phyloP scores from a whole-genome alignment of 2,797 vertebrate genomes.

The Caiman crocodilus region DNA sequence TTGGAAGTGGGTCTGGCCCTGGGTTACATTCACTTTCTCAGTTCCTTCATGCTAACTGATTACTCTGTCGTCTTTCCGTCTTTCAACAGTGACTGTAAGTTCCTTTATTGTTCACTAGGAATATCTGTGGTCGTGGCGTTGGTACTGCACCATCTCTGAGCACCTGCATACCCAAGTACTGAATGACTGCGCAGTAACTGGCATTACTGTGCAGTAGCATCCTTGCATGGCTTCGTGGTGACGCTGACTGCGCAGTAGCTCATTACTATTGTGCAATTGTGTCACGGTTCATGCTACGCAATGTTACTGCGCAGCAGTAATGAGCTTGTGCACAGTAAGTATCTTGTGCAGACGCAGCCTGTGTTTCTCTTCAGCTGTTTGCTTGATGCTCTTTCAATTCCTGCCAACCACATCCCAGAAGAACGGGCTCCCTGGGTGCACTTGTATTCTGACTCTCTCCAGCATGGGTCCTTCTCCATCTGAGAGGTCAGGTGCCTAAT shows the following conservation, averaged over 20 bases:
- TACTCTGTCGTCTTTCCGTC: background rate
- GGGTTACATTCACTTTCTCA: constrained; percentile 5
- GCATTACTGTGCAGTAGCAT: too few species aligned
- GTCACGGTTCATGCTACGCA: too few species aligned
- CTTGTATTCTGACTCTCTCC: background rate
- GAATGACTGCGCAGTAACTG: background rate
- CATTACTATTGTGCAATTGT: too few species aligned
- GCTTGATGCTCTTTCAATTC: background rate
- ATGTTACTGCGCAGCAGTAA: too few species aligned
- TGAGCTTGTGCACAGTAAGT: too few species aligned
- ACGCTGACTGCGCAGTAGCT: too few species aligned
- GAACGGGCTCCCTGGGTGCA: rapidly evolving
- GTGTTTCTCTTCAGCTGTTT: too few species aligned
- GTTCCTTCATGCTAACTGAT: background rate
- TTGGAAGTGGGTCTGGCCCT: background rate
- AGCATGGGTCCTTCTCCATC: background rate
- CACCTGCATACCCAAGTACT: rapidly evolving
- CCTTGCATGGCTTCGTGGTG: too few species aligned
- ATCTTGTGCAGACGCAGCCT: too few species aligned
- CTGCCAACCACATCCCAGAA: background rate
- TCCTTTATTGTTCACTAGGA: constrained; percentile 18
- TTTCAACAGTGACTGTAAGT: background rate
- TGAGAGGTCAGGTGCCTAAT: too few species aligned
- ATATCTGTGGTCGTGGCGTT: background rate
- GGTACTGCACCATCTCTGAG: background rate